These are phyloP conservation scores for Loripinus fragilis DNA, from an alignment of 2,888 invertebrate species.

Conservation along the genomic window DNA sequence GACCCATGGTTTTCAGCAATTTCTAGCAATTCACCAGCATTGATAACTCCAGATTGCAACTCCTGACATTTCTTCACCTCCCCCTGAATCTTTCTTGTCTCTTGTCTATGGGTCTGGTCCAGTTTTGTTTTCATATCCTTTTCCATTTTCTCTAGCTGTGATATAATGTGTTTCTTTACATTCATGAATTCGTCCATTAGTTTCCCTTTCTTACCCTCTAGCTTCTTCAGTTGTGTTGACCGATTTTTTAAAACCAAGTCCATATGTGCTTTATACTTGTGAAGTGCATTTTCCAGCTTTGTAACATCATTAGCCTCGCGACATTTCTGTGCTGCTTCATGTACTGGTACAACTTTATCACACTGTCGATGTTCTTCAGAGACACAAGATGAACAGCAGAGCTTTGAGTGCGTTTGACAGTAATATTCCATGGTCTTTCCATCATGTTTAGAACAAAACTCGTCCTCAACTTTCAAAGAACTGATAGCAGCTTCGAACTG, in stretches of 20 bases:
- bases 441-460: conserved; percentile 55
- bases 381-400: conserved; percentile 63
- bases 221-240: conserved; percentile 47
- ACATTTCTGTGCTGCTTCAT: conserved; percentile 56
- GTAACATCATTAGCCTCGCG: conserved; percentile 51
- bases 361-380: conserved; percentile 62
- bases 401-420: conserved; percentile 55
- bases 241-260: conserved; percentile 55
- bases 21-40: conserved; percentile 53
- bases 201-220: conserved; percentile 61
- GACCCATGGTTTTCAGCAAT: conserved; percentile 62
- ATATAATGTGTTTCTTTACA: conserved; percentile 59
- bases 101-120: conserved; percentile 60
- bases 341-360: conserved; percentile 53
- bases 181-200: conserved; percentile 60
- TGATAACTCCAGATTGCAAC: conserved; percentile 59
- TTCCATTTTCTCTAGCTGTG: conserved; percentile 65
- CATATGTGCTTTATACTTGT: conserved; percentile 57
- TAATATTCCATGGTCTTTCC: conserved; percentile 59
- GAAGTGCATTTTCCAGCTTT: conserved; percentile 50
- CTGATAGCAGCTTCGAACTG: conserved; percentile 60
- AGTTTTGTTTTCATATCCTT: conserved; percentile 59
- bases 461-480: conserved; percentile 60
- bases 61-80: conserved; percentile 58
- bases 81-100: conserved; percentile 58